Evolutionary conservation across 1,140 invertebrate species (phyloP).

Genomic region (Luehdorfia chinensis): DNA sequence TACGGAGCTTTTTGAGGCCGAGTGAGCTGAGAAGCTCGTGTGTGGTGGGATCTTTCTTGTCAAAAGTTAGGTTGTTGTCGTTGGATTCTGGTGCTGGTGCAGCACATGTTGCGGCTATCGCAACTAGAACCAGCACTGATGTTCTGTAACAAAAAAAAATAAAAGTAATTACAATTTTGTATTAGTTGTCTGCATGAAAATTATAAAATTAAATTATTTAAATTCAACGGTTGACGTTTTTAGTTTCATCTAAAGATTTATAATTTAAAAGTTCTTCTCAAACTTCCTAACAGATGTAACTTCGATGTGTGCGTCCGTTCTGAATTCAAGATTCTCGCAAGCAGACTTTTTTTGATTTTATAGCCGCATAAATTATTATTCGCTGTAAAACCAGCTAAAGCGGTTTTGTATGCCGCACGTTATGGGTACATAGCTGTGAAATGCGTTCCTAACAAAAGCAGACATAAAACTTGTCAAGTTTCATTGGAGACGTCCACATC

Average conservation of each 20-base stretch:
- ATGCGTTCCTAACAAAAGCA: not conserved
- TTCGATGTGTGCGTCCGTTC: slow-evolving; percentile 1
- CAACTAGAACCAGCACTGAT: slow-evolving; percentile 38
- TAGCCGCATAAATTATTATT: slow-evolving; percentile 12
- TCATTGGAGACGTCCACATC: slow-evolving; percentile 1
- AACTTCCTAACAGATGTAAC: too few relatives aligned
- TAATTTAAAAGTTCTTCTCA: too few relatives aligned
- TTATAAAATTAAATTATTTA: too few relatives aligned
- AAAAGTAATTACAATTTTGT: too few relatives aligned
- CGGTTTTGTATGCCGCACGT: slow-evolving; percentile 4
- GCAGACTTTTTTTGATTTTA: slow-evolving; percentile 6
- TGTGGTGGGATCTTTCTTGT: slow-evolving; percentile 56
- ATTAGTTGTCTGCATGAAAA: too few relatives aligned
- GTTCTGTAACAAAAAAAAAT: slow-evolving; percentile 47
- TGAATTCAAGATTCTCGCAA: not conserved
- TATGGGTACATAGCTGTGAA: not conserved
- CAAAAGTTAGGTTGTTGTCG: slow-evolving; percentile 41
- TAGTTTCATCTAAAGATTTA: not conserved
- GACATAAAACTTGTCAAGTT: slow-evolving; percentile 12
- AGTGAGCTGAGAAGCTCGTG: slow-evolving; percentile 69
- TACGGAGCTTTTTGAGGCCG: slow-evolving; percentile 61
- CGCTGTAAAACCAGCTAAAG: slow-evolving; percentile 12
- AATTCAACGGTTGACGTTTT: too few relatives aligned
- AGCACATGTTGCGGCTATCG: slow-evolving; percentile 39
- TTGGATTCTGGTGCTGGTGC: slow-evolving; percentile 35